Base-by-base conservation (phyloP, 2,113 vertebrate species). In the Dissostichus mawsoni region DNA sequence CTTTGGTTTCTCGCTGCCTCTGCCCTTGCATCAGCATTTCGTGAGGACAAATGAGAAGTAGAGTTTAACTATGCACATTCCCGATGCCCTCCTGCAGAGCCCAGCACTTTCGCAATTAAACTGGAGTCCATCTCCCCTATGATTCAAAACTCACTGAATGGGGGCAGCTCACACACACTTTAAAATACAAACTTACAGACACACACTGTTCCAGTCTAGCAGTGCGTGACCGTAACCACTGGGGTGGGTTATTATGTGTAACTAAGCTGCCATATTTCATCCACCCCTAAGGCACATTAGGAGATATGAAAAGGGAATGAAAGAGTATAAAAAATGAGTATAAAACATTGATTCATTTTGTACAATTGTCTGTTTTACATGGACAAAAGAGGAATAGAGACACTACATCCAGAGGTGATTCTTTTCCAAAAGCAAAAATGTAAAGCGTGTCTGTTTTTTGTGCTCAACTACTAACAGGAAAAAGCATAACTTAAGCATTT, bases 1-100 rank as follows among this genome's bases (percentile, higher is more conserved):
- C 69, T 63, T 56, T 74, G 50, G 61, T 74, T 88, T 82, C 91
- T 89, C 84, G 84, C 92, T 89, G 89, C 78, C 81, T 84, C 78
- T 81, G 78, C 77, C 84, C 90, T 90, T 94, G 90, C 91, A 91
- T 95, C 94, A 95, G 94, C 95, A 92, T 84, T 94, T 89, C 83
- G 75, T 75, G 89, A 85, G 92, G 90, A 92, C 83, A 89, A 93
- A 93, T 93, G 91, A 91, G 92, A 61, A 88, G 83, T 63, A 80
- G 91, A 91, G 88, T 93, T 94, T 93, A 93, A 93, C 91, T 89
- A 91, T 90, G 91, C 93, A 93, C 86, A 89, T 92, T 94, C 78
- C 80, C 58, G 16, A 9, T 78, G 84, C 82, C 87, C 89, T 89
- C 92, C 85, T 89, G 92, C 92, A 90, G 82, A 90, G 90, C 71